These are phyloP conservation scores for Crypturellus tataupa DNA, from an alignment of 2,797 vertebrate genomes.

Conservation along the genomic window DNA sequence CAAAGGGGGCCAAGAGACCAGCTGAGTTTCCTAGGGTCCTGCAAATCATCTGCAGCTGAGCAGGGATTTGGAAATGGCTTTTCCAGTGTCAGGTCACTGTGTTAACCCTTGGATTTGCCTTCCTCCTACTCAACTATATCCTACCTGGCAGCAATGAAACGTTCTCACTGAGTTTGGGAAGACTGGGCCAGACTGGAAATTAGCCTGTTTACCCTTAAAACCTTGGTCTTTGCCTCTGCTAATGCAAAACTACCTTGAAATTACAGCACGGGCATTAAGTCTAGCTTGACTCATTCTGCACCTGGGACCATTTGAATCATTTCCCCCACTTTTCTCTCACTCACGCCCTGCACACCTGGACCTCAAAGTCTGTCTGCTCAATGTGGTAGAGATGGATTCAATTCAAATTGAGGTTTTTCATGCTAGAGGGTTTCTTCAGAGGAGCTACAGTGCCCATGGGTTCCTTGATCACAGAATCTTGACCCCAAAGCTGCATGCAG, in stretches of 20 bases:
- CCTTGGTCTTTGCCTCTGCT: not conserved
- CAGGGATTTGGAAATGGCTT: not conserved
- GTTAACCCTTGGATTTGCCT: not conserved
- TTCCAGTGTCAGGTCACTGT: not conserved
- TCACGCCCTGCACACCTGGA: not conserved
- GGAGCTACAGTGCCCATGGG: fast-evolving
- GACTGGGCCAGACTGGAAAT: not conserved
- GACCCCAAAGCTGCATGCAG: not conserved
- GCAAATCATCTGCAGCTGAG: not conserved
- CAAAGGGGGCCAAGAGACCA: not conserved
- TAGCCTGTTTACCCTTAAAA: not conserved
- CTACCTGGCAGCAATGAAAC: not conserved
- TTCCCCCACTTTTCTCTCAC: not conserved
- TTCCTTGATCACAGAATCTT: not conserved
- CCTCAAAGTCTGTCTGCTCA: not conserved
- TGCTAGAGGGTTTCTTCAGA: not conserved
- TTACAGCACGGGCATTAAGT: not conserved
- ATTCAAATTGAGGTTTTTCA: not conserved
- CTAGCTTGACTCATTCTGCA: not conserved
- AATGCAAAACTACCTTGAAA: not conserved
- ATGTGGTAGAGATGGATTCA: not conserved
- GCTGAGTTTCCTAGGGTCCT: not conserved
- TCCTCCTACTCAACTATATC: not conserved
- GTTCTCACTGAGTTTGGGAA: not conserved
- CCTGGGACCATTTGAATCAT: not conserved